Base-by-base conservation (phyloP, 2,888 invertebrate genomes). In the Megaustenia siamemsis region DNA sequence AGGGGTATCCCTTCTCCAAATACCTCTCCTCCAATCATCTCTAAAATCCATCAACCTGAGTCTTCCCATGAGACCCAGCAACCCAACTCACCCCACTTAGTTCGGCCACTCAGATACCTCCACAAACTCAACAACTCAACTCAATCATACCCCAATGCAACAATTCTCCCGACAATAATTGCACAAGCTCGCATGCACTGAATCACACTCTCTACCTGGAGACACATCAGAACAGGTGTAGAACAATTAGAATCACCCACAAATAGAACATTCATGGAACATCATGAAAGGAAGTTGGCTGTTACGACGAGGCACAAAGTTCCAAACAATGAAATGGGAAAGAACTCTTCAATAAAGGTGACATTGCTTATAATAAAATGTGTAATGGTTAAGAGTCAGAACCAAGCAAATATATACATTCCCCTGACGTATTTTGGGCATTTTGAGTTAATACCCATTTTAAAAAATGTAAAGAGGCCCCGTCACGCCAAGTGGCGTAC, bases 131-230 rank as follows among this genome's bases (percentile, higher is more conserved):
- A 28, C 28, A 28, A 60, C 60, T 28, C 28, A 60, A 28, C n/a
- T 60, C 28, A n/a, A 60, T 60, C 60, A 28, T 60, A 28, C 28
- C 28, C 28, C 6, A 60, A 60, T 28, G 3, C 60, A 60, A 3
- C 28, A 28, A 6, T 60, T 28, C 60, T 60, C 28, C 28, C 38
- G 1, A 24, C 63, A 8, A 40, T 24, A 69, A 69, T 69, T 69
- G 40, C 24, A 38, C 69, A 38, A 69, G 24, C 38, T 40, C n/a
- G 40, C 40, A 18, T 69, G 69, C 69, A 69, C 69, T 69, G 38
- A 69, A 69, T 40, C 69, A 24, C 24, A 69, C 69, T 40, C 69
- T 40, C 40, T 38, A 21, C 69, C 38, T 40, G 69, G 69, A 24
- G 69, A 40, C 21, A 40, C 40, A 40, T 6, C 1, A 38, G 40